A percentile compares a stretch with the other conserved stretches of the same genome.
These are phyloP conservation scores for Lepidotrigona ventralis DNA, from an alignment of 1,140 invertebrate species.

Conservation along the genomic window DNA sequence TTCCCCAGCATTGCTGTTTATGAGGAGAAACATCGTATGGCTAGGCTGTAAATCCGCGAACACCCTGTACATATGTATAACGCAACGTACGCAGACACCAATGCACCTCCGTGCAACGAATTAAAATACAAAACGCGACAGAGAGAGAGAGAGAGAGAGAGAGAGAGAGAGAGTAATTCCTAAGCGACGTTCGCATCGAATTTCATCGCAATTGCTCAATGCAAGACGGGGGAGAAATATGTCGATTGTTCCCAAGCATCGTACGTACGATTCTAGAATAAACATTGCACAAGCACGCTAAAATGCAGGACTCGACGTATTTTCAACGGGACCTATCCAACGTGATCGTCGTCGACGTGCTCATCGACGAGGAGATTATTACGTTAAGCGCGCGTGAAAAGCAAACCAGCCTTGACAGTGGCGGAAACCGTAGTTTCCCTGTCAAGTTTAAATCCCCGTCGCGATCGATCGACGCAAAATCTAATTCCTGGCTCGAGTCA, in stretches of 20 bases:
- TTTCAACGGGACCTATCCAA: too few relatives aligned
- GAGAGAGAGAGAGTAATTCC: background rate
- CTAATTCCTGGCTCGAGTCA: conserved; percentile 12
- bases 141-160: background rate
- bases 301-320: background rate
- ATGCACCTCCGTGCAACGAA: background rate
- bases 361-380: background rate
- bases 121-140: conserved; percentile 20
- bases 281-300: conserved; percentile 7
- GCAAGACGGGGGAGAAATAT: background rate
- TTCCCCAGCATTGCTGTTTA: too few relatives aligned
- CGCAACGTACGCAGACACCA: too few relatives aligned
- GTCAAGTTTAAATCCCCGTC: conserved; percentile 42
- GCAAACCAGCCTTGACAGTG: conserved; percentile 45
- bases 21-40: too few relatives aligned
- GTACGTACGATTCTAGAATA: conserved; percentile 14
- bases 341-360: too few relatives aligned
- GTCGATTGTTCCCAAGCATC: background rate
- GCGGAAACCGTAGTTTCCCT: conserved; percentile 35
- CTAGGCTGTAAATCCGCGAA: too few relatives aligned
- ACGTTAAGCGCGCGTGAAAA: background rate
- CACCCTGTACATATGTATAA: background rate
- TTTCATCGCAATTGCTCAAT: conserved; percentile 39
- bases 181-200: conserved; percentile 1
- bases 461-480: conserved; percentile 39